These are phyloP conservation scores for Eucera pruinosa DNA, from an alignment of 2,888 invertebrate species.

Conservation along the genomic window DNA sequence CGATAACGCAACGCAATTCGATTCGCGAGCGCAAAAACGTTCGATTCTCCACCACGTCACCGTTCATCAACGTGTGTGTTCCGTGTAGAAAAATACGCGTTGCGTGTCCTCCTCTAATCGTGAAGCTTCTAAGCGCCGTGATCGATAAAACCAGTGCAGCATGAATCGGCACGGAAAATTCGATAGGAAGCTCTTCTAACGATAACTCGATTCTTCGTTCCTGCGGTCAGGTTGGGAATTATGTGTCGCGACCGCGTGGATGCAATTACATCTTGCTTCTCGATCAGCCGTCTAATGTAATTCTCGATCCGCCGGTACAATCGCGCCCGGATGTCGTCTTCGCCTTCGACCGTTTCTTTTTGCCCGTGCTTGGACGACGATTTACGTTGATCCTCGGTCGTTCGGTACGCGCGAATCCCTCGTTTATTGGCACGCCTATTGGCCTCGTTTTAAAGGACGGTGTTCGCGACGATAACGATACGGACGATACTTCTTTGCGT, in stretches of 20 bases:
- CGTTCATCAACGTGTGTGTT: too few relatives aligned
- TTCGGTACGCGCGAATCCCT: not conserved
- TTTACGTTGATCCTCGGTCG: slow-evolving; percentile 17
- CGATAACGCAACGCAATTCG: too few relatives aligned
- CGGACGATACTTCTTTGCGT: not conserved
- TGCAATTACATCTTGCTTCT: slow-evolving; percentile 18
- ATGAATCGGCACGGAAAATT: too few relatives aligned
- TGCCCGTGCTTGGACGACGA: slow-evolving; percentile 1
- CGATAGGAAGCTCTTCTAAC: not conserved
- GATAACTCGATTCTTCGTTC: not conserved
- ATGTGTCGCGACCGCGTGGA: slow-evolving; percentile 15
- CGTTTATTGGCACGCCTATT: slow-evolving; percentile 3
- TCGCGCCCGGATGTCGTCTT: not conserved
- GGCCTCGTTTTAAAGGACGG: not conserved
- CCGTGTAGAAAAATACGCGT: too few relatives aligned
- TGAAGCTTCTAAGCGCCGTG: too few relatives aligned
- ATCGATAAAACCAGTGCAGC: too few relatives aligned
- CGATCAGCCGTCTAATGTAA: not conserved
- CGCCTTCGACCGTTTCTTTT: not conserved
- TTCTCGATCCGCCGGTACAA: not conserved
- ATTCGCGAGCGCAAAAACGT: too few relatives aligned
- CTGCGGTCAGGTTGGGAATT: not conserved
- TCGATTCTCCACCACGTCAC: too few relatives aligned
- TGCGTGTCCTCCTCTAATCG: too few relatives aligned
- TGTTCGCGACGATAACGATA: too few relatives aligned